Percentiles rank a stretch among this genome's conserved stretches.
Evolutionary conservation across 2,888 invertebrate species (phyloP).

Genomic region (Petrolisthes cinctipes): DNA sequence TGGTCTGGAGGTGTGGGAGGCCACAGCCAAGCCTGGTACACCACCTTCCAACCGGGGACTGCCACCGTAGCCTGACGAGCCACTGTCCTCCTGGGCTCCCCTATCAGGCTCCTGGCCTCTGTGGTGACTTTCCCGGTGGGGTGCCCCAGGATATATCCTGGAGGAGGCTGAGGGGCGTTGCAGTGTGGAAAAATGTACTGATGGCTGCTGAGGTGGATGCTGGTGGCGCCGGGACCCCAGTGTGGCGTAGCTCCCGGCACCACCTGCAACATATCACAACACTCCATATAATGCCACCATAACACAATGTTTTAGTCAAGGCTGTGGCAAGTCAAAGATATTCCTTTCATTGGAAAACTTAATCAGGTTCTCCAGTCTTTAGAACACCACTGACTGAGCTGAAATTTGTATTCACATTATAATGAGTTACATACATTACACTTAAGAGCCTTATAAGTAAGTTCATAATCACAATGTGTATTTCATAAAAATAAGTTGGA

Average conservation of each 20-base stretch:
- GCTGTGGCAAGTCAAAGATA: too few relatives aligned
- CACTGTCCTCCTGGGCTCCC: slow-evolving; percentile 33
- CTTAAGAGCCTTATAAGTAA: too few relatives aligned
- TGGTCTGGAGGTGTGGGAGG: not conserved
- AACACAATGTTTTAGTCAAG: not conserved
- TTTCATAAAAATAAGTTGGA: too few relatives aligned
- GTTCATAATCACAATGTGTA: too few relatives aligned
- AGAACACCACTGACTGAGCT: too few relatives aligned
- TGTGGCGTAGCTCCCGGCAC: slow-evolving; percentile 36
- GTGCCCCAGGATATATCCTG: not conserved
- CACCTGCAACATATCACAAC: not conserved
- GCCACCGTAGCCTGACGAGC: slow-evolving; percentile 44
- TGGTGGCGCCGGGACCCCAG: slow-evolving; percentile 29
- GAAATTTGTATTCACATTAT: too few relatives aligned
- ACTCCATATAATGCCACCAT: not conserved
- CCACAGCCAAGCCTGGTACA: not conserved
- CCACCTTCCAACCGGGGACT: slow-evolving; percentile 34
- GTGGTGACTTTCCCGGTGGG: not conserved
- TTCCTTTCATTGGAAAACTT: too few relatives aligned
- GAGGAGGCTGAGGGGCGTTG: slow-evolving; percentile 21
- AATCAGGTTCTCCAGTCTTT: too few relatives aligned
- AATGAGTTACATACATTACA: too few relatives aligned
- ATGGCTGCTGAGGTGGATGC: not conserved
- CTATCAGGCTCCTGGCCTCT: not conserved
- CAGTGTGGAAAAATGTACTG: slow-evolving; percentile 38